These are phyloP conservation scores for Phyllostomus discolor DNA, from an alignment of 2,113 vertebrate species.

Conservation along the genomic window DNA sequence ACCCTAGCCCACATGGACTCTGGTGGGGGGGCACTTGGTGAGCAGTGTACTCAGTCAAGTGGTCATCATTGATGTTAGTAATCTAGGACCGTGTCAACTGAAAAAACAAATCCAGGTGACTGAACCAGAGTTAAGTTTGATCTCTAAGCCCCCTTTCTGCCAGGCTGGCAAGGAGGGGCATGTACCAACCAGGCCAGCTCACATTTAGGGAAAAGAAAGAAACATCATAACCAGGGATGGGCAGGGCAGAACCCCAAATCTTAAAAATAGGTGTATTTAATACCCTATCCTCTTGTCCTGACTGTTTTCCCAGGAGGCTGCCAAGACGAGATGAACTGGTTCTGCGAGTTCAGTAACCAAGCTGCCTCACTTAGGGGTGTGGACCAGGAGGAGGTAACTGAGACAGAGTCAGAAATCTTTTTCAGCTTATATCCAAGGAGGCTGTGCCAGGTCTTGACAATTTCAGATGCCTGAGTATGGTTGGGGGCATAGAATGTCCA, in stretches of 20 bases:
- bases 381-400: background rate
- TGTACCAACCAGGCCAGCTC: background rate
- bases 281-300: background rate
- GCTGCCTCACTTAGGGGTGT: background rate
- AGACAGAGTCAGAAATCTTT: background rate
- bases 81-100: background rate
- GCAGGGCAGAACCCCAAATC: background rate
- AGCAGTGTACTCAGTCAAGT: background rate
- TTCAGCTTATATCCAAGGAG: conserved; percentile 5
- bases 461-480: background rate
- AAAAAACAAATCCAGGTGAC: background rate
- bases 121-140: background rate
- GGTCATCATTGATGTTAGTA: background rate
- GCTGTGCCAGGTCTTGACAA: background rate
- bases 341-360: background rate
- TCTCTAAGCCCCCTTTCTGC: background rate
- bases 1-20: background rate
- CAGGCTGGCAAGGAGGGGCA: background rate
- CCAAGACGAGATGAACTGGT: background rate
- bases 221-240: background rate
- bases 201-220: background rate
- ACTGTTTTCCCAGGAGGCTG: background rate
- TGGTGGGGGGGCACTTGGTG: background rate
- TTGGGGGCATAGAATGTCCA: background rate
- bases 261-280: background rate